Conservation (phyloP, 2,113 vertebrate species). For the Gnathonemus echidnorhynchus region DNA sequence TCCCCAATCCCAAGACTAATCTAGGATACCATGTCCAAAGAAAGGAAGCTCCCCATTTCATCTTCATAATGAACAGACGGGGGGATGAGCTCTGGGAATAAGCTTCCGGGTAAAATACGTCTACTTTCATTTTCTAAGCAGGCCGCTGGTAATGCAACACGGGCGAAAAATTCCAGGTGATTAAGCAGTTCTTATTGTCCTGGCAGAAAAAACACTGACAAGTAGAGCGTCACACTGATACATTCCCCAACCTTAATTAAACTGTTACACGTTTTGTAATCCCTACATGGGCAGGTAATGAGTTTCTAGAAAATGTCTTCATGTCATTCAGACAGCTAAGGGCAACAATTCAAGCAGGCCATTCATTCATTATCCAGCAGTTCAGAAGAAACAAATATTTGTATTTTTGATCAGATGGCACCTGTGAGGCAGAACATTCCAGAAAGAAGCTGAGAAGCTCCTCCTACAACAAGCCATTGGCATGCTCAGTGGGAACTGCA, state of each 20-base stretch:
- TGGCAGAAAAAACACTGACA: background rate
- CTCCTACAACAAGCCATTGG: background rate
- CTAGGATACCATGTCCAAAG: background rate
- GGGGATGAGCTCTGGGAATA: background rate
- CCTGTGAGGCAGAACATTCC: background rate
- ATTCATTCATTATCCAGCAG: background rate
- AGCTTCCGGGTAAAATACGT: background rate
- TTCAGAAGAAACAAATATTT: background rate
- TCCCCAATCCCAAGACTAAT: background rate
- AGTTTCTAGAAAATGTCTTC: background rate
- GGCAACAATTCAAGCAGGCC: background rate
- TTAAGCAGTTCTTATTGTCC: background rate
- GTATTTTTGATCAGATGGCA: background rate
- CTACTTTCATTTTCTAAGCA: background rate
- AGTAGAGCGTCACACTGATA: background rate
- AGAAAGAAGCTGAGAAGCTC: background rate
- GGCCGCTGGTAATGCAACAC: background rate
- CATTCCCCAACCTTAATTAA: conserved; percentile 13
- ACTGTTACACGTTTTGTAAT: background rate
- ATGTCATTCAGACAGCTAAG: background rate
- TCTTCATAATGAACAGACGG: background rate
- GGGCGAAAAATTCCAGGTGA: background rate
- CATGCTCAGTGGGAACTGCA: background rate
- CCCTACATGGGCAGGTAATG: background rate
- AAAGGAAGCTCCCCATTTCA: background rate